Conservation (phyloP, 1,140 invertebrate genomes). For the Caenorhabditis briggsae region DNA sequence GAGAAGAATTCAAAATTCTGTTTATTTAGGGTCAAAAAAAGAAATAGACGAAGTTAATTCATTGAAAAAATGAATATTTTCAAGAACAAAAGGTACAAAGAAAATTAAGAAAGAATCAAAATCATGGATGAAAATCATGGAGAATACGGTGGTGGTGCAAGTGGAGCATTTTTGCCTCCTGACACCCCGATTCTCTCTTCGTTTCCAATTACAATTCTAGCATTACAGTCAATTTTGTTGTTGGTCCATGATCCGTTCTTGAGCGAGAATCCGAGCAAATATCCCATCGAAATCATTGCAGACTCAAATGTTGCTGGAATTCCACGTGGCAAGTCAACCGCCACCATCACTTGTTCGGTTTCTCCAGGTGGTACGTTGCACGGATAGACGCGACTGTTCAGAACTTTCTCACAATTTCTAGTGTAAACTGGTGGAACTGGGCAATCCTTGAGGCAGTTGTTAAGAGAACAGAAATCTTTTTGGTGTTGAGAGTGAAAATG, state of each 20-base stretch:
- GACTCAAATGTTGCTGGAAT: neutral
- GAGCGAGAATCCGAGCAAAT: neutral
- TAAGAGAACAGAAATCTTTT: neutral
- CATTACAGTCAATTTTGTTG: neutral
- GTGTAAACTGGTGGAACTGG: neutral
- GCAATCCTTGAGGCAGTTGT: neutral
- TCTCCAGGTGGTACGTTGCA: neutral
- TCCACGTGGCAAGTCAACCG: neutral
- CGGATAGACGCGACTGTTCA: neutral
- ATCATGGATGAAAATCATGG: neutral
- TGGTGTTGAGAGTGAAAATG: slow-evolving; percentile 4
- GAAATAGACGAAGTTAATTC: too few species aligned
- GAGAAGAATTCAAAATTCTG: too few species aligned
- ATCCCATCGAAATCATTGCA: slow-evolving; percentile 27
- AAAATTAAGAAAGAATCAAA: neutral
- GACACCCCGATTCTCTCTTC: neutral
- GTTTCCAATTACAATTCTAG: neutral
- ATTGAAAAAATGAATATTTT: too few species aligned
- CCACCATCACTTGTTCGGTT: neutral
- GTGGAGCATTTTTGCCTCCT: neutral
- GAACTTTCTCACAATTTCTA: neutral
- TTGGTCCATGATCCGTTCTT: neutral
- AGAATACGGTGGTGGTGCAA: neutral
- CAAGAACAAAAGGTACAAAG: neutral
- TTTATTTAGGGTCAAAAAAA: too few species aligned